Evolutionary conservation across 2,797 vertebrate genomes (phyloP), one percentile per base, ranked within the genome.

Genomic region (Onychomys arenicola): DNA sequence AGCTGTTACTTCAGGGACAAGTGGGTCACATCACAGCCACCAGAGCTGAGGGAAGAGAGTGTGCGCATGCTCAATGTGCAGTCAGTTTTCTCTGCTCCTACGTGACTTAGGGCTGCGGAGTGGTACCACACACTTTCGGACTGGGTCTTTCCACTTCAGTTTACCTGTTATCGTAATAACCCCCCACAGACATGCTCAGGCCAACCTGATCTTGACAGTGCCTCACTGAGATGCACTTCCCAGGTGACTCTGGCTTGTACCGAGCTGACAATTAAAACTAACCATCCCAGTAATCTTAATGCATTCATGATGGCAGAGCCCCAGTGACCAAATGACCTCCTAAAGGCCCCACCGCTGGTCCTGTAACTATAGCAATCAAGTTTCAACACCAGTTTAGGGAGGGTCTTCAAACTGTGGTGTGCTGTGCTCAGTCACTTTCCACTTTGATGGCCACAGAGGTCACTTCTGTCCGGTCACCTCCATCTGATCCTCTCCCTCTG

Each of bases 21-120:
- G 9, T 2, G 1, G 7, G 32, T 49, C 61, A 85, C 61, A 34
- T 23, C 40, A 69, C 16, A 11, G 49, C 34, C 49, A 27, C 32
- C 27, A 17, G 46, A 52, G 43, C 32, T 10, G 5, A 61, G 67
- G 40, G 49, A 13, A 6, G 5, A 21, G 52, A n/a, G 49, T 3
- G 0, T 1, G 12, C 1, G 5, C 46, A 40, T 1, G 7, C 49
- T 37, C 55, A 73, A 9, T 40, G 16, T 4, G 10, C 16, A 6
- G 8, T 8, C 49, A 12, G 16, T 16, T 29, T 29, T 88, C 13
- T 87, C 83, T 14, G 6, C 63, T 32, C n/a, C 52, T 21, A 32
- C 5, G 37, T n/a, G 37, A 1, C 3, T 23, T 21, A 8, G n/a
- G 29, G n/a, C 49, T 40, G 71, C 6, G 67, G 25, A 37, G 40